A percentile compares a stretch with the other conserved stretches of the same genome.
phyloP scores from a whole-genome alignment of 2,797 vertebrate genomes.

The Lithobates sylvaticus region DNA sequence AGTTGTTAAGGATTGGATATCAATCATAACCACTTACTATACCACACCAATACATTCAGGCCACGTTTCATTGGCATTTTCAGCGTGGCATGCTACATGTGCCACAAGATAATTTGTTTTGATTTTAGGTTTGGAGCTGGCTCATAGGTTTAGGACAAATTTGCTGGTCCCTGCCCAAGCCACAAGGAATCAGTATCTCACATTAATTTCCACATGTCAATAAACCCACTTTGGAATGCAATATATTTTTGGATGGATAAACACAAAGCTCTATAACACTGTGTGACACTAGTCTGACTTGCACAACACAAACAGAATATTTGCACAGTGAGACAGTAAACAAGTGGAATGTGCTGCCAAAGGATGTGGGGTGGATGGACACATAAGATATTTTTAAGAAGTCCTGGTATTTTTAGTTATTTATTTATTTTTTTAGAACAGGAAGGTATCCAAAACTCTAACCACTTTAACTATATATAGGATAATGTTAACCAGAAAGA shows the following conservation, averaged over 20 bases:
- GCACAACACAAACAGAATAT: neutral
- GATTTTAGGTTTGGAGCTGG: too few relatives aligned
- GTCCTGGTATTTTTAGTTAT: constrained; percentile 3
- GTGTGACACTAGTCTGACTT: neutral
- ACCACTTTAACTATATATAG: constrained; percentile 23
- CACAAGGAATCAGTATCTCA: neutral
- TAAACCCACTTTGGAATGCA: neutral
- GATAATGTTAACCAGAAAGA: constrained; percentile 10
- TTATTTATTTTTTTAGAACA: constrained; percentile 11
- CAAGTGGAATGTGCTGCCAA: constrained; percentile 13
- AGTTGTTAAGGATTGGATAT: too few relatives aligned
- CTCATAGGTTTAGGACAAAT: too few relatives aligned
- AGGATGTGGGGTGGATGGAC: constrained; percentile 14
- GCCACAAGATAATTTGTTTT: too few relatives aligned
- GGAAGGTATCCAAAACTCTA: constrained; percentile 9
- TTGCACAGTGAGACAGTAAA: neutral
- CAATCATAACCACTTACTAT: too few relatives aligned
- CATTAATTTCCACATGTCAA: neutral
- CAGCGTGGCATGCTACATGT: too few relatives aligned
- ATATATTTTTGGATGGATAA: neutral
- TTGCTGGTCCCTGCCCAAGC: too few relatives aligned
- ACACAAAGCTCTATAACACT: neutral
- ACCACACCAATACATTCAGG: too few relatives aligned
- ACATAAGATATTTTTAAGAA: constrained; percentile 8
- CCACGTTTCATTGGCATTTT: too few relatives aligned